These are phyloP conservation scores for Cryptomyrus ogoouensis DNA, from an alignment of 2,113 vertebrate species.

Conservation along the genomic window DNA sequence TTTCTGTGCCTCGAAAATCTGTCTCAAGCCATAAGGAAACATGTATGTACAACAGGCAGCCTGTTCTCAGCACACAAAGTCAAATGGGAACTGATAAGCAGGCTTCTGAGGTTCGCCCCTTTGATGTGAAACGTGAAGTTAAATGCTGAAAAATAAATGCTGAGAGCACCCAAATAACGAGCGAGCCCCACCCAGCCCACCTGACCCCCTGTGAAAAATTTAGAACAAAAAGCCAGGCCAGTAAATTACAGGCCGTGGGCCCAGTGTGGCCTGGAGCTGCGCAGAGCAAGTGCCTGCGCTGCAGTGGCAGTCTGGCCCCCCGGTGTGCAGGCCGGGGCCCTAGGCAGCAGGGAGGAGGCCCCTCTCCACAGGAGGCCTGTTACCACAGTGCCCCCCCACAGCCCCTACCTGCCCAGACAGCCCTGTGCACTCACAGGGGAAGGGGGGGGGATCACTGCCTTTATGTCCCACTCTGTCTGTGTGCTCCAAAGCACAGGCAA, in stretches of 20 bases:
- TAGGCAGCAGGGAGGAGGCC: slow-evolving; percentile 42
- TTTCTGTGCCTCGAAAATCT: neutral
- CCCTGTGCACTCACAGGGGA: slow-evolving; percentile 37
- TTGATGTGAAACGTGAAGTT: neutral
- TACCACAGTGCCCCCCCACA: slow-evolving; percentile 30
- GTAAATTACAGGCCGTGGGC: slow-evolving; percentile 50
- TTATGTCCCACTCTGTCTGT: neutral
- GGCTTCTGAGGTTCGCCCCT: neutral
- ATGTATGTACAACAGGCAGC: neutral
- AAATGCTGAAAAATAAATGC: neutral
- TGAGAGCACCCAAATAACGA: neutral
- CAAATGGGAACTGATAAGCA: neutral
- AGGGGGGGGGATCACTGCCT: slow-evolving; percentile 4
- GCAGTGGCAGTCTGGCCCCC: slow-evolving; percentile 20
- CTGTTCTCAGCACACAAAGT: neutral
- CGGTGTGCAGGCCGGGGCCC: slow-evolving; percentile 39
- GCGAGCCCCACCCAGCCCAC: neutral
- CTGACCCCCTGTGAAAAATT: slow-evolving; percentile 5
- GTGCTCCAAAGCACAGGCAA: neutral
- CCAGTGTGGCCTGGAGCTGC: slow-evolving; percentile 44
- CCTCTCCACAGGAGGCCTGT: slow-evolving; percentile 39
- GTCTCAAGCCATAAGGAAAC: neutral
- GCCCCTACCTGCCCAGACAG: slow-evolving; percentile 33
- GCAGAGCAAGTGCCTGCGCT: slow-evolving; percentile 31
- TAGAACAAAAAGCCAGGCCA: slow-evolving; percentile 11